A percentile compares a stretch with the other conserved stretches of the same genome.
phyloP scores from a whole-genome alignment of 2,797 vertebrate genomes.

The Peromyscus eremicus region DNA sequence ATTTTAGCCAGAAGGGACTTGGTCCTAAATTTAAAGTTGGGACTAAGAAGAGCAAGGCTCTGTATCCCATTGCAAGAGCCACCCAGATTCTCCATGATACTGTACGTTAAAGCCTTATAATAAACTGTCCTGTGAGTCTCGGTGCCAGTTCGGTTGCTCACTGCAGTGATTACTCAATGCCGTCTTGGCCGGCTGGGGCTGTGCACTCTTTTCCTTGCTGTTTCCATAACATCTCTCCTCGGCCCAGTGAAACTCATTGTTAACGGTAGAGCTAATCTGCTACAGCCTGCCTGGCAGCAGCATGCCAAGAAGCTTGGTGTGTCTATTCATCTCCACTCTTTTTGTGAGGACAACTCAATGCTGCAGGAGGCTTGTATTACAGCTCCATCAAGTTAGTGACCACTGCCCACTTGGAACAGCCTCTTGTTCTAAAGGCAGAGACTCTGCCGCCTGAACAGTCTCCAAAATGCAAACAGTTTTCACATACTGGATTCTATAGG shows the following conservation, averaged over 20 bases:
- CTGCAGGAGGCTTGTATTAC: conserved; percentile 41
- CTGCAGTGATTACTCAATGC: conserved; percentile 63
- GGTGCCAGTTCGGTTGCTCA: conserved; percentile 70
- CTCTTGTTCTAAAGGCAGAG: background rate
- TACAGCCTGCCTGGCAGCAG: conserved; percentile 56
- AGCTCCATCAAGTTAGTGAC: conserved; percentile 12
- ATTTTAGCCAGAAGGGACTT: conserved; percentile 58
- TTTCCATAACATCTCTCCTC: conserved; percentile 77
- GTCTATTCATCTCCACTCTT: conserved; percentile 62
- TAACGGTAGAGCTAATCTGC: conserved; percentile 79
- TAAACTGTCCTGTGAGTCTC: conserved; percentile 69
- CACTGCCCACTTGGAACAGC: background rate
- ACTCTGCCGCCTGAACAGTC: background rate
- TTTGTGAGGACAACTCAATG: conserved; percentile 60
- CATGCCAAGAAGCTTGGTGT: conserved; percentile 67
- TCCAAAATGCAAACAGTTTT: background rate
- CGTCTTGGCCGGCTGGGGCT: conserved; percentile 61
- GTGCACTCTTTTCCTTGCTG: conserved; percentile 67
- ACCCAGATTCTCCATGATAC: conserved; percentile 59
- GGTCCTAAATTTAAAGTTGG: conserved; percentile 55
- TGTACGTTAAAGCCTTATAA: conserved; percentile 68
- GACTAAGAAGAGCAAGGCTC: conserved; percentile 59
- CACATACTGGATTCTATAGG: background rate
- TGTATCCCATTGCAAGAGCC: conserved; percentile 35
- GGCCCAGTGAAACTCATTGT: conserved; percentile 72